These are phyloP conservation scores for Drosophila tropicalis DNA, from an alignment of 1,140 invertebrate species.

Conservation along the genomic window DNA sequence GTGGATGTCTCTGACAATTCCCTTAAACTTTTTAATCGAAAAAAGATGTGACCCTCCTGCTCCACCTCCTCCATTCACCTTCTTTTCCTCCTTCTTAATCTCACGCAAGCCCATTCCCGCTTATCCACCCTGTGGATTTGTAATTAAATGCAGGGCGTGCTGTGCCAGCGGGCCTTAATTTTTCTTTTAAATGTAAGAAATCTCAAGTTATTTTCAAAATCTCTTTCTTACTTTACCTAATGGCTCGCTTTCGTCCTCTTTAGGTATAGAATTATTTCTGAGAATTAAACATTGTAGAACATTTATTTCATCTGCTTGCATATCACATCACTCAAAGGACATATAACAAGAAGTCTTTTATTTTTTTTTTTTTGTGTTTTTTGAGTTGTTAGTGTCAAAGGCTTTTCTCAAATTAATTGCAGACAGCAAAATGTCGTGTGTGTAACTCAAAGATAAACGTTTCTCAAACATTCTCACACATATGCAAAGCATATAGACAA, in stretches of 20 bases:
- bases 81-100: background rate
- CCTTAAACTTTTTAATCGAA: conserved; percentile 76
- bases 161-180: conserved; percentile 32
- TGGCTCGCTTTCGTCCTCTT: background rate
- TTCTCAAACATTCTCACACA: conserved; percentile 47
- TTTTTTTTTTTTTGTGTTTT: conserved; percentile 22
- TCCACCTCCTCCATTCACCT: background rate
- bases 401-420: conserved; percentile 70
- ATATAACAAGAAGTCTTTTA: conserved; percentile 24
- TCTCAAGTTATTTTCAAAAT: background rate
- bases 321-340: background rate
- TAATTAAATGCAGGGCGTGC: conserved; percentile 69
- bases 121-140: conserved; percentile 42
- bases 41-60: conserved; percentile 63
- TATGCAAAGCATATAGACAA: conserved; percentile 50
- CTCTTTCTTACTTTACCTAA: background rate
- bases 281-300: conserved; percentile 4
- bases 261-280: conserved; percentile 6
- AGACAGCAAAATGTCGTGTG: conserved; percentile 59
- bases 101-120: conserved; percentile 11
- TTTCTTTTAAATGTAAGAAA: conserved; percentile 40
- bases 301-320: conserved; percentile 5
- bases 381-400: conserved; percentile 46
- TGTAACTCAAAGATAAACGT: conserved; percentile 74
- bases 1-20: conserved; percentile 75